Evolutionary conservation across 2,797 vertebrate species (phyloP).

Genomic region (Nannoperca australis): DNA sequence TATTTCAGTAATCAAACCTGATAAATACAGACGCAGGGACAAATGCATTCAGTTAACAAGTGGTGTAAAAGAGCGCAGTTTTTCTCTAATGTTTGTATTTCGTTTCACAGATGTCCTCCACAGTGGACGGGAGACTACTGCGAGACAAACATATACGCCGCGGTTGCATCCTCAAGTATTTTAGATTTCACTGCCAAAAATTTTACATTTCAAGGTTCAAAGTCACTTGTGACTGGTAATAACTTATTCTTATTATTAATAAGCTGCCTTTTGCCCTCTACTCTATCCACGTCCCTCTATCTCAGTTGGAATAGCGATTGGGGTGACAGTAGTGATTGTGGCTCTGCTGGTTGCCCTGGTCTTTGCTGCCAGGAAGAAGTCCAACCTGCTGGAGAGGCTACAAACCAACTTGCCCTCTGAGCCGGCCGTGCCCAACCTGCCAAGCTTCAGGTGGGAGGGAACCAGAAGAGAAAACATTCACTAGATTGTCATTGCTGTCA

Average conservation of each 20-base stretch:
- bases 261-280: background rate
- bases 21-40: background rate
- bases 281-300: background rate
- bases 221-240: background rate
- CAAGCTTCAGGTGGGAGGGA: constrained; percentile 72
- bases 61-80: background rate
- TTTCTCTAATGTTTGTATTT: constrained; percentile 1
- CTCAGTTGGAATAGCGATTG: constrained; percentile 82
- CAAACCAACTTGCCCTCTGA: constrained; percentile 46
- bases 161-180: constrained; percentile 71
- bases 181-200: constrained; percentile 6
- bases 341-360: constrained; percentile 73
- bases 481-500: background rate
- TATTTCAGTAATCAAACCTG: background rate
- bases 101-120: constrained; percentile 75
- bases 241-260: background rate
- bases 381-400: constrained; percentile 65
- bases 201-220: background rate
- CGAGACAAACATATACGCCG: constrained; percentile 51
- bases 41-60: background rate
- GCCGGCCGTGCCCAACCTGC: constrained; percentile 49
- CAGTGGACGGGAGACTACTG: constrained; percentile 79
- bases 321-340: constrained; percentile 73
- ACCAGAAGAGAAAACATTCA: background rate
- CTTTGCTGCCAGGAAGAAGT: constrained; percentile 67